Conservation (phyloP, 2,113 vertebrate genomes). For the Archilochus colubris region DNA sequence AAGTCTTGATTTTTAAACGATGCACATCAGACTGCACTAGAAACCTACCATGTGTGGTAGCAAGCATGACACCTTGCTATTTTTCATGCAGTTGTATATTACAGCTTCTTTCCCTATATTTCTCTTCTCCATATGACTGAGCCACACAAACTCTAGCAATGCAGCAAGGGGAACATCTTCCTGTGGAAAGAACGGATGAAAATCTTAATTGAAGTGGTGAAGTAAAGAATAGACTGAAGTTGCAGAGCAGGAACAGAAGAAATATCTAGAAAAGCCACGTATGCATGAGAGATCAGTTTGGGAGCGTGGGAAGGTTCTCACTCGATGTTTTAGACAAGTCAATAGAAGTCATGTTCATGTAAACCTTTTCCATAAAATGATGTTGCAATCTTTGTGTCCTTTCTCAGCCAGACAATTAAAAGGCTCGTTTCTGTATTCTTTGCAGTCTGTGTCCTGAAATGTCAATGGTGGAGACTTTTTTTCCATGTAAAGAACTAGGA, state of each 20-base stretch:
- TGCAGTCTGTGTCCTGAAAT: not conserved
- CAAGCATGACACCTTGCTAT: not conserved
- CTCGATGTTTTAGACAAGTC: not conserved
- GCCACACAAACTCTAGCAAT: not conserved
- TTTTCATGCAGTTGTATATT: not conserved
- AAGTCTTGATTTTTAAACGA: not conserved
- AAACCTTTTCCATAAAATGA: not conserved
- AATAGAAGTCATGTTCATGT: not conserved
- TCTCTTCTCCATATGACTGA: not conserved
- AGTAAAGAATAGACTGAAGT: not conserved
- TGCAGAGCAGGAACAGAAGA: not conserved
- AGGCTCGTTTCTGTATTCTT: accelerated
- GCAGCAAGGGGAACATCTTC: not conserved
- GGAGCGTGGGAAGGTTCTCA: not conserved
- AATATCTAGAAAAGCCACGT: not conserved
- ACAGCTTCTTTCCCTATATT: not conserved
- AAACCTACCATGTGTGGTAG: not conserved
- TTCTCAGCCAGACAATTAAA: not conserved
- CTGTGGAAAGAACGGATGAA: not conserved
- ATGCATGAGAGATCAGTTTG: not conserved
- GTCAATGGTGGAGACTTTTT: not conserved
- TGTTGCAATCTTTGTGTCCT: not conserved
- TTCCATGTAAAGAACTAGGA: not conserved
- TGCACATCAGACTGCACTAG: not conserved
- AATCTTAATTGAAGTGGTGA: not conserved